Base-by-base conservation (phyloP, 35 echinoderm and acorn worm genomes). In the Amphiura filiformis region DNA sequence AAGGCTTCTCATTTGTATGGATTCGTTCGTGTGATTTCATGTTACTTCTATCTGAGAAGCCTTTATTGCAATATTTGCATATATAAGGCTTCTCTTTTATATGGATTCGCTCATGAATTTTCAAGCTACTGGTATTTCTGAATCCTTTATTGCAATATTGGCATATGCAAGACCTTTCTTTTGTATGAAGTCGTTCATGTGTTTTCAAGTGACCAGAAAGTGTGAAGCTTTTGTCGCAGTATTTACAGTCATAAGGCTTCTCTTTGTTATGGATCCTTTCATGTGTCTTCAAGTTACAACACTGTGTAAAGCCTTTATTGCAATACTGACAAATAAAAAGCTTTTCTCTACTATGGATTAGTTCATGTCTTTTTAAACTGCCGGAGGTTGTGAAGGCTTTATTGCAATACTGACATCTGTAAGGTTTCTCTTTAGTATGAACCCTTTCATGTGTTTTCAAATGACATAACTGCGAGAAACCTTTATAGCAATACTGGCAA, bases 211-310 rank as follows among this genome's bases (percentile, higher is more conserved):
- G 75, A 37, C 83, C 82, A 14, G 38, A 81, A 26, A 80, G 84
- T 18, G 85, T 40, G 85, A 96, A 96, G 34, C 64, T 30, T 86
- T 89, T 96, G 14, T 44, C 76, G 70, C 94, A 96, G 34, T 84
- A 65, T 12, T 80, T 56, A 42, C 94, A 96, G 38, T 83, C 76
- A 65, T 89, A 96, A 22, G 90, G 90, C 61, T 90, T 86, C 37
- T 90, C 93, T 22, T 88, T 88, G 1, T 84, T 90, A 79, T 94
- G 93, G 31, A 90, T 88, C 3, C 86, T 80, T 64, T 87, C 91
- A n/a, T 93, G 91, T 36, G 61, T 42, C 23, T 34, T 82, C 32
- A 56, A 56, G 44, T 83, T 49, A 36, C 37, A 77, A 22, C 31
- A 26, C n/a, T 36, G 38, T 39, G 65, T 33, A 42, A 88, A 93